Evolutionary conservation across 64 coral and sea anemone genomes (phyloP).

Genomic region (Actinia equina): DNA sequence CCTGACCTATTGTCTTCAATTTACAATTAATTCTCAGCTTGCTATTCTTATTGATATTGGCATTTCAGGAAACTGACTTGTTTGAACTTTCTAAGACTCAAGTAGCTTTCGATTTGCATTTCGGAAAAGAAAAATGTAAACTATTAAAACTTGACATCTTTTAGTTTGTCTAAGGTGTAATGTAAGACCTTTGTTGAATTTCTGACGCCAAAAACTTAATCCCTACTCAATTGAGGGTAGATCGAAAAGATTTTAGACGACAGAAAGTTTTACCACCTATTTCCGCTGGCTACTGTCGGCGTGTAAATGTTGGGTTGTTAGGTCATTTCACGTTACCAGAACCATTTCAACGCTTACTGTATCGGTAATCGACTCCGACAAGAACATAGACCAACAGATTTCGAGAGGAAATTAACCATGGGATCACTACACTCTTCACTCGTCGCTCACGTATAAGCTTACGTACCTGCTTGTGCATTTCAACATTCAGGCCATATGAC

Average conservation of each 20-base stretch:
- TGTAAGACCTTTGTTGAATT: constrained; percentile 90
- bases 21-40: constrained; percentile 76
- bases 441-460: constrained; percentile 18
- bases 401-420: constrained; percentile 25
- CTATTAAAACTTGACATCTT: constrained; percentile 83
- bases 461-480: constrained; percentile 99
- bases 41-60: constrained; percentile 77
- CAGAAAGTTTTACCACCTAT: constrained; percentile 19
- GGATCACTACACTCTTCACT: constrained; percentile 2
- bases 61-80: constrained; percentile 60
- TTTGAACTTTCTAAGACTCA: constrained; percentile 71
- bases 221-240: constrained; percentile 52
- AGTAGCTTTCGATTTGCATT: constrained; percentile 90
- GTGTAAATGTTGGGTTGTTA: constrained; percentile 19
- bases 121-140: constrained; percentile 98
- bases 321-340: constrained; percentile 13
- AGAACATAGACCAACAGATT: constrained; percentile 15
- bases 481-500: constrained; percentile 99
- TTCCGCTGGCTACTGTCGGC: constrained; percentile 24
- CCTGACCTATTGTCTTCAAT: constrained; percentile 67
- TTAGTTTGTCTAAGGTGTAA: constrained; percentile 87
- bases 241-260: constrained; percentile 5
- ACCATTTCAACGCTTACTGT: constrained; percentile 28
- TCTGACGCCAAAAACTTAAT: constrained; percentile 86
- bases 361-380: constrained; percentile 25